Conservation (phyloP, 2,113 vertebrate species). For the Coptodon rendalli region DNA sequence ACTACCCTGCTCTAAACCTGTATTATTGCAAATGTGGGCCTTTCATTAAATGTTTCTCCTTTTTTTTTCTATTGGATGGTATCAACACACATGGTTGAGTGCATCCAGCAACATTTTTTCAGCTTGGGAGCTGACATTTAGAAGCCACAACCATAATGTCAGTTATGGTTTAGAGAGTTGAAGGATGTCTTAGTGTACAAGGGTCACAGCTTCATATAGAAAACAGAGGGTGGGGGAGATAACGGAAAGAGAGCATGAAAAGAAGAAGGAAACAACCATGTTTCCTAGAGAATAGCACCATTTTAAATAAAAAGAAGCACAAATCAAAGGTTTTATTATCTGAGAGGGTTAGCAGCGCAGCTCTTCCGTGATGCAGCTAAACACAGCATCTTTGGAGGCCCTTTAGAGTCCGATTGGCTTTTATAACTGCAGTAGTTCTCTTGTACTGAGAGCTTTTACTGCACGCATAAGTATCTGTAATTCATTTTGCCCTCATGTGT, state of each 20-base stretch:
- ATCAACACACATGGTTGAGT: background rate
- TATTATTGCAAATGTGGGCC: background rate
- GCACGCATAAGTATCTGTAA: background rate
- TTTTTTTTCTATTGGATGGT: background rate
- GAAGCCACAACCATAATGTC: background rate
- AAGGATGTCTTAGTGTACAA: background rate
- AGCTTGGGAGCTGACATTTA: constrained; percentile 4
- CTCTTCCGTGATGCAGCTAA: background rate
- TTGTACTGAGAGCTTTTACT: background rate
- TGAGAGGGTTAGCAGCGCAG: background rate
- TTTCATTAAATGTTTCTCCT: background rate
- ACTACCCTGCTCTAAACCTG: background rate
- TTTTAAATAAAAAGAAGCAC: background rate
- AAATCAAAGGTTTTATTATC: background rate
- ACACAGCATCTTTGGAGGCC: background rate
- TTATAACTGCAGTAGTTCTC: background rate
- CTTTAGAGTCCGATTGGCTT: background rate
- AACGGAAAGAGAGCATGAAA: background rate
- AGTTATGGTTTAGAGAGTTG: background rate
- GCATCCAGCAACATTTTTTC: background rate
- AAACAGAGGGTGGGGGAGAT: background rate
- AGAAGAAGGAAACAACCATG: background rate
- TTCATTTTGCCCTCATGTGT: background rate
- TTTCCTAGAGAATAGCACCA: background rate
- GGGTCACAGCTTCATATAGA: background rate